A percentile compares a stretch with the other conserved stretches of the same genome.
phyloP scores from a whole-genome alignment of 1,140 invertebrate species.

The Pinna nobilis region DNA sequence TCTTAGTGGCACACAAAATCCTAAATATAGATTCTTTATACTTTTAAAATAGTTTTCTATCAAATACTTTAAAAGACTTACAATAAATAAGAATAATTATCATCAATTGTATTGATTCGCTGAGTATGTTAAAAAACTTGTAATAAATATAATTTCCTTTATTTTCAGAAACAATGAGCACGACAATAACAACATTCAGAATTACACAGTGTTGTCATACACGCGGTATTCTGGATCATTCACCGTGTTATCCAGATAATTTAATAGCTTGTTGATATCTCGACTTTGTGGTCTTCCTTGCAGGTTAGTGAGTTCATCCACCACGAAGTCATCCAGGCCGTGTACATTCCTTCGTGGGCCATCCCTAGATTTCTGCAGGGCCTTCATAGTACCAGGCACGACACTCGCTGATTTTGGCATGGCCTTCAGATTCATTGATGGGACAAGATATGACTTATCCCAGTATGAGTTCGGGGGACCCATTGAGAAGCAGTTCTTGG shows the following conservation, averaged over 20 bases:
- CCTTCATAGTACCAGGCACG: slow-evolving; percentile 41
- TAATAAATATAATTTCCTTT: neutral
- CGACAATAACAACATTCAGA: neutral
- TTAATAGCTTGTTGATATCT: neutral
- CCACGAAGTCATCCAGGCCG: neutral
- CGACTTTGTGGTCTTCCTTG: neutral
- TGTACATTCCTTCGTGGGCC: neutral
- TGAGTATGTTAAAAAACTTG: no score
- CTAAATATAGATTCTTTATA: no score
- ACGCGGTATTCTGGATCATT: slow-evolving; percentile 6
- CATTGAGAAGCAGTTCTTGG: slow-evolving; percentile 50
- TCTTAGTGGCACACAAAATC: no score
- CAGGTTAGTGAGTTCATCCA: neutral
- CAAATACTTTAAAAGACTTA: no score
- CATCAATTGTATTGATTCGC: no score
- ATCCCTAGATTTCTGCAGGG: neutral
- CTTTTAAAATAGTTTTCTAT: no score
- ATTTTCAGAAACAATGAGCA: neutral
- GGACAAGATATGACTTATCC: slow-evolving; percentile 42
- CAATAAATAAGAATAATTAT: no score
- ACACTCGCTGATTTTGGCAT: slow-evolving; percentile 55
- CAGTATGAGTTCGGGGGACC: slow-evolving; percentile 66
- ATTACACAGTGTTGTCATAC: no score
- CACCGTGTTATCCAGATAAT: slow-evolving; percentile 6
- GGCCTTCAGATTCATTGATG: slow-evolving; percentile 45